Evolutionary conservation across 2,888 invertebrate species (phyloP).

Genomic region (Dendrolimus pini): DNA sequence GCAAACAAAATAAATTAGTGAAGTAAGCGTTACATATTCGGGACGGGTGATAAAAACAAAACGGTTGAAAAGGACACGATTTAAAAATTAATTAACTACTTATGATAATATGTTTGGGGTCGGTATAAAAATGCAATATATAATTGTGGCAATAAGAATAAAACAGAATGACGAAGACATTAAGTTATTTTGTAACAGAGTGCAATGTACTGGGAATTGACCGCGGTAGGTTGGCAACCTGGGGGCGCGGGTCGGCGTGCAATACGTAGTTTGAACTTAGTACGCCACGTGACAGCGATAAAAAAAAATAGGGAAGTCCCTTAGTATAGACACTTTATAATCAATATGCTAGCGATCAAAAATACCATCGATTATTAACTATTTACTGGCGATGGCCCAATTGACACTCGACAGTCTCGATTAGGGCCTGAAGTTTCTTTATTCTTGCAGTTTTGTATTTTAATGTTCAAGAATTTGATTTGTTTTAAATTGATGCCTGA

Average conservation of each 20-base stretch:
- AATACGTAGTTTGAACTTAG: neutral
- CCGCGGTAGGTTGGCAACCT: slow-evolving; percentile 53
- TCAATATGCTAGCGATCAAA: too few relatives aligned
- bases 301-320: neutral
- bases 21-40: slow-evolving; percentile 32
- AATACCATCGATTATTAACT: too few relatives aligned
- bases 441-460: too few relatives aligned
- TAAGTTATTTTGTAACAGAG: slow-evolving; percentile 63
- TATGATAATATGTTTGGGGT: slow-evolving; percentile 57
- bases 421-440: too few relatives aligned
- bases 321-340: too few relatives aligned
- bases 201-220: slow-evolving; percentile 62
- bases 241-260: slow-evolving; percentile 10
- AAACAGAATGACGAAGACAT: slow-evolving; percentile 50
- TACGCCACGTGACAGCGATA: neutral
- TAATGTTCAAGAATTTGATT: too few relatives aligned
- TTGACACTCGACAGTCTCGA: too few relatives aligned
- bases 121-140: slow-evolving; percentile 45
- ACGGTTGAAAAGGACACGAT: slow-evolving; percentile 43
- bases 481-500: neutral
- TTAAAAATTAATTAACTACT: slow-evolving; percentile 62
- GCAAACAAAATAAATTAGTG: slow-evolving; percentile 40
- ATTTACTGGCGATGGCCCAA: too few relatives aligned
- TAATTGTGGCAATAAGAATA: slow-evolving; percentile 59
- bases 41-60: slow-evolving; percentile 42